Percentiles rank a stretch among this genome's conserved stretches.
phyloP scores from a whole-genome alignment of 2,888 invertebrate genomes.

The Norana najaformis region DNA sequence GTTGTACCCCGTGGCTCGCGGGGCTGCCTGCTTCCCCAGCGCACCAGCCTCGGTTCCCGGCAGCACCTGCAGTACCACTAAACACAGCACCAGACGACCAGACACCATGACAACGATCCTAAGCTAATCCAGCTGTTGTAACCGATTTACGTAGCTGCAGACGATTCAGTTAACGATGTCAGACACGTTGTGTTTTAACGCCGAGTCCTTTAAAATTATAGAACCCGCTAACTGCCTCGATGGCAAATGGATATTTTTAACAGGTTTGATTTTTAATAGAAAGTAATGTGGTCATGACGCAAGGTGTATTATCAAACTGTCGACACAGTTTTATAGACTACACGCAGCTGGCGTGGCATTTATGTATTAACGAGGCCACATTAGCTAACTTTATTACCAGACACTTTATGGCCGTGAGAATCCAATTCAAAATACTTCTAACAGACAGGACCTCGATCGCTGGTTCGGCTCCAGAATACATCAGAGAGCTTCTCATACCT shows the following conservation, averaged over 20 bases:
- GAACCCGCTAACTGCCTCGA: background rate
- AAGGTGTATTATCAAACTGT: too few relatives aligned
- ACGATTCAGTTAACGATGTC: background rate
- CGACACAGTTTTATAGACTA: too few relatives aligned
- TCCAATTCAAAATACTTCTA: too few relatives aligned
- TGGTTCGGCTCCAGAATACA: too few relatives aligned
- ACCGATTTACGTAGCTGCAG: background rate
- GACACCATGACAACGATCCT: background rate
- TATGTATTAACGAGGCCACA: too few relatives aligned
- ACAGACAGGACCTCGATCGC: too few relatives aligned
- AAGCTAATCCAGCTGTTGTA: background rate
- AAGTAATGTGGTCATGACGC: background rate
- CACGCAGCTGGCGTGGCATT: too few relatives aligned
- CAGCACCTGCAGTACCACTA: background rate
- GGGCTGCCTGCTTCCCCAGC: background rate
- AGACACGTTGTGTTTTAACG: background rate
- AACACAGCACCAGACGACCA: background rate
- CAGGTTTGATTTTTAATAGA: background rate
- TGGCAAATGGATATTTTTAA: background rate
- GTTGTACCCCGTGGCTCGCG: conserved; percentile 20
- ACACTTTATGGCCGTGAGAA: background rate
- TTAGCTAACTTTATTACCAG: too few relatives aligned
- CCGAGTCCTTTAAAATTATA: background rate
- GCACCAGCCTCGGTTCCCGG: background rate
- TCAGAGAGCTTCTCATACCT: too few relatives aligned